phyloP scores from a whole-genome alignment of 2,888 invertebrate species.

The Drosophila limbata region DNA sequence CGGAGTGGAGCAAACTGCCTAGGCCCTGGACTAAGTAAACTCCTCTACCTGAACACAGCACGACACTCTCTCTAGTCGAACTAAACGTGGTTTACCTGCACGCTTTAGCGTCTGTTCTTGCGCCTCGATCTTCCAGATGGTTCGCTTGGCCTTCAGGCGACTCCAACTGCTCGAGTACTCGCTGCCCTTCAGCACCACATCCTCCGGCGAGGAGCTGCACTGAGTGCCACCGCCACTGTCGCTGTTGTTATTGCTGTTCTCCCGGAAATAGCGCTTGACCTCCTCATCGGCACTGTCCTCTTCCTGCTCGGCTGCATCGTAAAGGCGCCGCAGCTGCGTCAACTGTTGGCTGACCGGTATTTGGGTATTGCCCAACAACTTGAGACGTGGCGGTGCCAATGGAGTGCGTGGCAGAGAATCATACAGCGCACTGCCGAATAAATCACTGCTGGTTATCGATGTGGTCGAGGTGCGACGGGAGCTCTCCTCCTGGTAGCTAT shows the following conservation, averaged over 20 bases:
- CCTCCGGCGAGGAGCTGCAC: slow-evolving; percentile 81
- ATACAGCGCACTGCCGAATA: slow-evolving; percentile 61
- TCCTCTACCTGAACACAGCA: slow-evolving; percentile 62
- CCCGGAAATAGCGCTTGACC: slow-evolving; percentile 87
- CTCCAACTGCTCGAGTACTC: slow-evolving; percentile 87
- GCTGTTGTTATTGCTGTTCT: too few species aligned
- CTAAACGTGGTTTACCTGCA: slow-evolving; percentile 70
- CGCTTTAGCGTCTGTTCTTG: slow-evolving; percentile 73
- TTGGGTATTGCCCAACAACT: slow-evolving; percentile 81
- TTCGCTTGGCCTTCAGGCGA: slow-evolving; percentile 86
- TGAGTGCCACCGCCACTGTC: slow-evolving; percentile 83
- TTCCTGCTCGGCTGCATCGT: slow-evolving; percentile 84
- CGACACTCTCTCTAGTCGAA: not conserved
- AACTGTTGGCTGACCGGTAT: slow-evolving; percentile 83
- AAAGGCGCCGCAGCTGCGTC: slow-evolving; percentile 82
- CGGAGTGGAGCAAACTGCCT: slow-evolving; percentile 25
- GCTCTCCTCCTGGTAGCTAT: slow-evolving; percentile 77
- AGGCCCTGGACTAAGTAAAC: slow-evolving; percentile 58
- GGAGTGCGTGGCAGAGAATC: slow-evolving; percentile 73
- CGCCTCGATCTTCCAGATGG: slow-evolving; percentile 81
- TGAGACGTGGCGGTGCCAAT: slow-evolving; percentile 82
- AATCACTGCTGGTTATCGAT: slow-evolving; percentile 64
- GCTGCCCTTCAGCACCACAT: slow-evolving; percentile 55
- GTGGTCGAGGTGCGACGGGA: slow-evolving; percentile 65
- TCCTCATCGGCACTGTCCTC: slow-evolving; percentile 87